A percentile compares a stretch with the other conserved stretches of the same genome.
phyloP scores from a whole-genome alignment of 2,888 invertebrate species.

The Tinea trinotella region DNA sequence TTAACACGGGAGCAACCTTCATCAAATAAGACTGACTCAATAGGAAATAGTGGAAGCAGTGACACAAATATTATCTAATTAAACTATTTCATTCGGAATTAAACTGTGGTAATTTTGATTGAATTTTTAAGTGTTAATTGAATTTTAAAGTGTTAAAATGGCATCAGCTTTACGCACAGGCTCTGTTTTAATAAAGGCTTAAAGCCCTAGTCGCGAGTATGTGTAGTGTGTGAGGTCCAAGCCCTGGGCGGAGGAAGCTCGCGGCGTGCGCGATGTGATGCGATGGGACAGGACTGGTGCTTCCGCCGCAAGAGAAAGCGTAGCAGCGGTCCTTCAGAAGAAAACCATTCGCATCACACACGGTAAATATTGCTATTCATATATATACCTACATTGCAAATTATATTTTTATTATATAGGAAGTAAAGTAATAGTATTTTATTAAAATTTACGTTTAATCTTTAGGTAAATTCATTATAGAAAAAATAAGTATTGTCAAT shows the following conservation, averaged over 20 bases:
- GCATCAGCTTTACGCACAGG: background rate
- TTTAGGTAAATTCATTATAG: too few species aligned
- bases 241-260: slow-evolving; percentile 69
- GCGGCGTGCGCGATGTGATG: slow-evolving; percentile 69
- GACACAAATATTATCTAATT: background rate
- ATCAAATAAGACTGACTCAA: background rate
- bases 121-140: too few species aligned
- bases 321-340: slow-evolving; percentile 75
- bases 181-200: slow-evolving; percentile 19
- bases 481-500: too few species aligned
- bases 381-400: too few species aligned
- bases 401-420: too few species aligned
- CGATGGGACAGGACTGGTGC: slow-evolving; percentile 84
- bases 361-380: slow-evolving; percentile 50
- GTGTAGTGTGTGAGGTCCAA: slow-evolving; percentile 40
- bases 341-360: slow-evolving; percentile 73
- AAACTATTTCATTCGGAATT: too few species aligned
- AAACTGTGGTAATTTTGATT: background rate
- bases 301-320: slow-evolving; percentile 80
- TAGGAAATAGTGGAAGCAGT: background rate
- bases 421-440: too few species aligned
- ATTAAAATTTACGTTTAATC: too few species aligned
- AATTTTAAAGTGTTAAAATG: background rate
- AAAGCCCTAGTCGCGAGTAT: slow-evolving; percentile 25
- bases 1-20: background rate